Evolutionary conservation across 2,888 invertebrate species (phyloP).

Genomic region (Bombylius discolor): DNA sequence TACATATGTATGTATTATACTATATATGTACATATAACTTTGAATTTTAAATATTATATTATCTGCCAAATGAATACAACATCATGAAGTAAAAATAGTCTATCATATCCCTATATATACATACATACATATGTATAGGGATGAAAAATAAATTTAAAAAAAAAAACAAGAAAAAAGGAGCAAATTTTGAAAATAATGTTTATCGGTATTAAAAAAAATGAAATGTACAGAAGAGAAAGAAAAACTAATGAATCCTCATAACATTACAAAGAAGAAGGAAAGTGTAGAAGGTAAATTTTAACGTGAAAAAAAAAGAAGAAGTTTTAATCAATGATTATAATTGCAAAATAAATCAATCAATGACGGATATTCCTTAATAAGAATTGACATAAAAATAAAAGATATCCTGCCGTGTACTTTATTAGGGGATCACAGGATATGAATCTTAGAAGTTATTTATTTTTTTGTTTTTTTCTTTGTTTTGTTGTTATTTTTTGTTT

Average conservation of each 20-base stretch:
- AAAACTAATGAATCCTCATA: too few relatives aligned
- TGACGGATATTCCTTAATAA: constrained; percentile 21
- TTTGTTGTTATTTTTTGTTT: too few relatives aligned
- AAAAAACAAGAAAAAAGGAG: too few relatives aligned
- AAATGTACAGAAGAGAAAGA: too few relatives aligned
- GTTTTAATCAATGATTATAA: constrained; percentile 18
- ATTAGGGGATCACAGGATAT: background rate
- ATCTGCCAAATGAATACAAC: background rate
- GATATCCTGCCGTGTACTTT: constrained; percentile 3
- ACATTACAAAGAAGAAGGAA: too few relatives aligned
- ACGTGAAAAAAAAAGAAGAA: background rate
- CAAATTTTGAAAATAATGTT: too few relatives aligned
- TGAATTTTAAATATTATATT: constrained; percentile 9
- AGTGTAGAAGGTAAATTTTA: too few relatives aligned
- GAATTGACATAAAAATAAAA: constrained; percentile 18
- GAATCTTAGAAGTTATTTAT: background rate
- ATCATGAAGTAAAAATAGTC: too few relatives aligned
- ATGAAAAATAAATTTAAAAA: background rate
- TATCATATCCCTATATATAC: too few relatives aligned
- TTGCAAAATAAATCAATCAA: constrained; percentile 23
- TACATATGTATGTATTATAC: too few relatives aligned
- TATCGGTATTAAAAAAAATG: too few relatives aligned
- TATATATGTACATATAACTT: too few relatives aligned
- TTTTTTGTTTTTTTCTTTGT: background rate
- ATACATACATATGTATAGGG: background rate